These are phyloP conservation scores for Diploptera punctata DNA, from an alignment of 2,888 invertebrate genomes.

Conservation along the genomic window DNA sequence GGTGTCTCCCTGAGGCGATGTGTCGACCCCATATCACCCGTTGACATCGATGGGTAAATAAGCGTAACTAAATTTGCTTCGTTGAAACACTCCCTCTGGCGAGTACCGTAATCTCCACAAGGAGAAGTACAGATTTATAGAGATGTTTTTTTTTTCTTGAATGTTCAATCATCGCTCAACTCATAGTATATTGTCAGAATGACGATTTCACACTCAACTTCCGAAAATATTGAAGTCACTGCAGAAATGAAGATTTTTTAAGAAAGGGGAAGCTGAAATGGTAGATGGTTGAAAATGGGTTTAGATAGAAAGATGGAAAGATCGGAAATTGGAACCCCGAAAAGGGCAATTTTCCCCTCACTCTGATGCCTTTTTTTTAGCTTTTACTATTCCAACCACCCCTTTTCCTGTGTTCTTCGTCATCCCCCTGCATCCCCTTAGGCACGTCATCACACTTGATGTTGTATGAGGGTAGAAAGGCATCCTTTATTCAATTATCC, in stretches of 20 bases:
- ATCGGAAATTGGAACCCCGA: constrained; percentile 39
- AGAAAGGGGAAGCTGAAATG: background rate
- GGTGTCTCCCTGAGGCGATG: no score
- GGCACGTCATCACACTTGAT: constrained; percentile 19
- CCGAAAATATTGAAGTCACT: background rate
- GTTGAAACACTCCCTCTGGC: no score
- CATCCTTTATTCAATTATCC: constrained; percentile 38
- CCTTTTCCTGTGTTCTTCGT: background rate
- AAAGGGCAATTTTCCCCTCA: constrained; percentile 40
- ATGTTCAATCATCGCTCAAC: background rate
- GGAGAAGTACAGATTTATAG: no score
- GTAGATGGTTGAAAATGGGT: background rate
- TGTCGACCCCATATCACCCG: no score
- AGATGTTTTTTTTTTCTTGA: background rate
- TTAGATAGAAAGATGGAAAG: constrained; percentile 9
- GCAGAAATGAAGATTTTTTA: constrained; percentile 3
- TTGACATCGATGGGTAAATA: no score
- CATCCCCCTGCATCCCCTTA: constrained; percentile 2
- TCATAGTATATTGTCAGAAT: background rate
- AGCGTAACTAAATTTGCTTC: no score
- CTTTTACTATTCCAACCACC: constrained; percentile 10
- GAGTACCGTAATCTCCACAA: no score
- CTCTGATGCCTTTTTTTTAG: constrained; percentile 28
- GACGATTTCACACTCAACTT: background rate
- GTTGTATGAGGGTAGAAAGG: constrained; percentile 17